Evolutionary conservation across 2,797 vertebrate species (phyloP), one percentile per base, ranked within the genome.

Genomic region (Chiropotes sagulatus): DNA sequence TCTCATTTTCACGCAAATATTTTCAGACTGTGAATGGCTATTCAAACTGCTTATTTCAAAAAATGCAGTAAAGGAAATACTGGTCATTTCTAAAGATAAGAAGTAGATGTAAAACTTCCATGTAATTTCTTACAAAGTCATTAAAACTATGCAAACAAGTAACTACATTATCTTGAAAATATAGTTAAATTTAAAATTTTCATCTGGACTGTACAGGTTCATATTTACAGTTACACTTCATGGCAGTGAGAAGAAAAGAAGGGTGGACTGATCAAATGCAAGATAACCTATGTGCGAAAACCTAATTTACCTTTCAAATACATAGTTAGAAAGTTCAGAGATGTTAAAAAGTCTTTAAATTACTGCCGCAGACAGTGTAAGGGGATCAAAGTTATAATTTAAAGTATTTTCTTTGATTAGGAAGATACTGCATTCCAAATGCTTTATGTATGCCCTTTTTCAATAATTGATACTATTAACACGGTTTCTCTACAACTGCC

Each of bases 181-280:
- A 81, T 33, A 57, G 28, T 88, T 98, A 88, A 79, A 93, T 95
- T 94, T 46, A 78, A 88, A 95, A 26, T 57, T 39, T 86, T 94
- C 79, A 26, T 79, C 90, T 87, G 50, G 93, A 82, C n/a, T 81
- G 8, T 97, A 97, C 97, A 82, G 2, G 1, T 14, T 6, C 33
- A 61, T 33, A 13, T 84, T 90, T 90, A 46, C 3, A 89, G 39
- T 50, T 11, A 52, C 9, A 48, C 0, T 54, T 75, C 48, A 64
- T 2, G 7, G 7, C 2, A 83, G 26, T 36, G 22, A 93, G 28
- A 61, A 1, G 14, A 64, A 78, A 92, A 84, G 15, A 82, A 76
- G 0, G 14, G 5, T 54, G 5, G 6, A 28, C 19, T 46, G 70
- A 41, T 83, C n/a, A 91, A 83, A 73, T 72, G 93, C 19, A 89